Conservation (phyloP, 2,113 vertebrate genomes). For the Furnarius figulus region DNA sequence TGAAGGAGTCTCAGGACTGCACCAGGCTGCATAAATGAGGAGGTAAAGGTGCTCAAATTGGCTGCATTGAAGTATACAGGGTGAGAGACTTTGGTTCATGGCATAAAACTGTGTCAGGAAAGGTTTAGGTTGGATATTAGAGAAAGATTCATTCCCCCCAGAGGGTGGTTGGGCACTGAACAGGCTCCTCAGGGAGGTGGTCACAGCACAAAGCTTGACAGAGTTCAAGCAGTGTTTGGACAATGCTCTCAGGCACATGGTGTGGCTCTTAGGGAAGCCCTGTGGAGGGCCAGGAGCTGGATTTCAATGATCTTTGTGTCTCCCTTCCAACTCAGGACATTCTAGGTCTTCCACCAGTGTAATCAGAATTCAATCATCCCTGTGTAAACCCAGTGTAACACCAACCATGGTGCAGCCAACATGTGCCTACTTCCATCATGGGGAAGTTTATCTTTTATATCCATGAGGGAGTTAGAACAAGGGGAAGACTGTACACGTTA, state of each 20-base stretch:
- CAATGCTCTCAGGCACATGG: not conserved
- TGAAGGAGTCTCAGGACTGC: not conserved
- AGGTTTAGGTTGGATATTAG: not conserved
- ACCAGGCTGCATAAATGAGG: not conserved
- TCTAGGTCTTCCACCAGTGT: not conserved
- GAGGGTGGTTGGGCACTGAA: not conserved
- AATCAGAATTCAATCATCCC: not conserved
- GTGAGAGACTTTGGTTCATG: not conserved
- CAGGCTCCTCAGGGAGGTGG: not conserved
- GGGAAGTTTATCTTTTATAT: not conserved
- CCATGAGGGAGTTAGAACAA: not conserved
- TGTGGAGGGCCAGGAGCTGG: not conserved
- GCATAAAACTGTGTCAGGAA: not conserved
- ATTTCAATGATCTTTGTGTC: not conserved
- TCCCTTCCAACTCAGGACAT: not conserved
- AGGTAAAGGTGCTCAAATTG: not conserved
- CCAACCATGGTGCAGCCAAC: not conserved
- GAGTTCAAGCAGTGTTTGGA: fast-evolving
- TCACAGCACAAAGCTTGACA: not conserved
- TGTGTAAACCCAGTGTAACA: not conserved
- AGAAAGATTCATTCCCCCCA: not conserved
- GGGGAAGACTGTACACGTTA: not conserved
- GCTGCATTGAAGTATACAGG: not conserved
- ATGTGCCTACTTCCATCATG: not conserved
- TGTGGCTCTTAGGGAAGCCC: not conserved